Base-by-base conservation (phyloP, 2,888 invertebrate genomes). In the Melanophora roralis region DNA sequence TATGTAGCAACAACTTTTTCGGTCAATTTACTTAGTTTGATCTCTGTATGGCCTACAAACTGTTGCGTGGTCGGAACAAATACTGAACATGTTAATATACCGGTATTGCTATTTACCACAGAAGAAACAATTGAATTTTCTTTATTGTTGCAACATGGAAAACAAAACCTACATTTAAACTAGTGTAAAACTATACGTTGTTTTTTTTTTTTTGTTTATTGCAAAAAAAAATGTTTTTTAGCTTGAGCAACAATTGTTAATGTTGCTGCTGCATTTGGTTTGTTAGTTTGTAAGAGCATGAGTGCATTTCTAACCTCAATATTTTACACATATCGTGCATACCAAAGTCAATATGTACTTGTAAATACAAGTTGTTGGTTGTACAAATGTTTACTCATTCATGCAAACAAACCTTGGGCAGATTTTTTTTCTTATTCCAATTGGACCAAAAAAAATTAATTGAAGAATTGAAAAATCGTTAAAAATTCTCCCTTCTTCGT, bases 51-150 rank as follows among this genome's bases (percentile, higher is more conserved):
- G 40, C 71, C 59, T 59, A 60, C 60, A 53, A 16, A 62, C 21
- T 32, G 32, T 2, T 27, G 6, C 34, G 14, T 19, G 57, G 40
- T 2, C 14, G 9, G 11, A 32, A 51, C 14, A 64, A 47, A 38
- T 51, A n/a, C 38, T 2, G 23, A 69, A 59, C 64, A 65, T 57
- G 38, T 57, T n/a, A 19, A 36, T 59, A 74, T 67, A 59, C 51
- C 43, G 62, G 47, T 21, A 47, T 55, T 62, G 32, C n/a, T 45
- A 32, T 65, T 74, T 65, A 27, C 74, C 65, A 43, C 51, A 67
- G 11, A n/a, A n/a, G n/a, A 51, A 51, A 67, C 53, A 69, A 69
- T 69, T 68, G 60, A 68, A 45, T 47, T 73, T 73, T 73, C 34
- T 11, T 36, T 45, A 16, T 43, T 75, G 40, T 45, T 68, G 19